A percentile compares a stretch with the other conserved stretches of the same genome.
Evolutionary conservation across 2,888 invertebrate species (phyloP).

Genomic region (Epicampocera succincta): DNA sequence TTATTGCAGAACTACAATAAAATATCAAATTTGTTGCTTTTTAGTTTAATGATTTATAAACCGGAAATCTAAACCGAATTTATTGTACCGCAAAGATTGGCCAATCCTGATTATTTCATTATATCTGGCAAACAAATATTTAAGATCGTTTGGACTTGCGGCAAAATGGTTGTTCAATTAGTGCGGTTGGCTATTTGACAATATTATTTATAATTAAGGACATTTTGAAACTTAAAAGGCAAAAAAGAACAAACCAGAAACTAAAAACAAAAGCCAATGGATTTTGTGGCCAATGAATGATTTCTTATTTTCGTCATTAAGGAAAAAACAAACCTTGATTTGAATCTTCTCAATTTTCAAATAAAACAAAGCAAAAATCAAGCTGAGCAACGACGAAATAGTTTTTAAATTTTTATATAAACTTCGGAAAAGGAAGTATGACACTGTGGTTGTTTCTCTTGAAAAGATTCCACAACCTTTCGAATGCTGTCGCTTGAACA

Average conservation of each 20-base stretch:
- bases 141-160: not conserved
- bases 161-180: conserved; percentile 69
- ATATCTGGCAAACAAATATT: conserved; percentile 53
- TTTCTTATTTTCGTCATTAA: not conserved
- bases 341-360: conserved; percentile 15
- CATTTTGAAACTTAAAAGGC: conserved; percentile 13
- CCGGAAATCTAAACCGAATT: conserved; percentile 63
- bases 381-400: too few relatives aligned
- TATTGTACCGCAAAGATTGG: conserved; percentile 64
- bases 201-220: conserved; percentile 51
- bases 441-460: too few relatives aligned
- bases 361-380: too few relatives aligned
- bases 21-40: conserved; percentile 51
- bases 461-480: too few relatives aligned
- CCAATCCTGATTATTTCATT: conserved; percentile 55
- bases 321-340: not conserved
- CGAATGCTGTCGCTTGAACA: too few relatives aligned
- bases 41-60: conserved; percentile 32
- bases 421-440: too few relatives aligned
- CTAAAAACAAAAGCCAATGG: conserved; percentile 5
- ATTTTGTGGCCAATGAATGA: conserved; percentile 23
- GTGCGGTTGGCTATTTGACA: conserved; percentile 69
- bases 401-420: too few relatives aligned
- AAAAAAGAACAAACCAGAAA: not conserved
- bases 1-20: not conserved